phyloP scores from a whole-genome alignment of 1,140 invertebrate genomes.

The Proales similis region DNA sequence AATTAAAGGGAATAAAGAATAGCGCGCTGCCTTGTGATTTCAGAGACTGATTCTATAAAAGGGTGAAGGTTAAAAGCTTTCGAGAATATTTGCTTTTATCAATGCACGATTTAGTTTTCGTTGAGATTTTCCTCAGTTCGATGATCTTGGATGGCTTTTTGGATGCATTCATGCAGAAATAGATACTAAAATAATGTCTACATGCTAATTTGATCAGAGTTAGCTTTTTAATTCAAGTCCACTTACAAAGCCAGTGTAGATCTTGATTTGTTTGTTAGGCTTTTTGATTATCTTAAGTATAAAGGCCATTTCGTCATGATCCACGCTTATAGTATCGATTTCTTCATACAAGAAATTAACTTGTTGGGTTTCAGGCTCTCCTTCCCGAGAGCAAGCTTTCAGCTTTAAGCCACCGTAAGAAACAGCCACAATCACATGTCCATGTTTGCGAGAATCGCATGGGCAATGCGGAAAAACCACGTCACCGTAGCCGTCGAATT shows the following conservation, averaged over 20 bases:
- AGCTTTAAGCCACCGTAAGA: conserved; percentile 69
- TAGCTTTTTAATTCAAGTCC: too few relatives aligned
- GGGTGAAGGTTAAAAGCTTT: too few relatives aligned
- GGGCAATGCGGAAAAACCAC: conserved; percentile 86
- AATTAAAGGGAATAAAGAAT: too few relatives aligned
- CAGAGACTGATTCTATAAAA: too few relatives aligned
- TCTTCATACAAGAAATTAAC: conserved; percentile 36
- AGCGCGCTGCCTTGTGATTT: too few relatives aligned
- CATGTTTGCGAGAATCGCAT: conserved; percentile 85
- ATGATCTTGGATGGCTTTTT: too few relatives aligned
- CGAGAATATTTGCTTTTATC: too few relatives aligned
- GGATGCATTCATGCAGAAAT: too few relatives aligned
- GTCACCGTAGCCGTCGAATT: conserved; percentile 80
- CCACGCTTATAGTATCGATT: conserved; percentile 59
- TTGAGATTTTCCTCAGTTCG: too few relatives aligned
- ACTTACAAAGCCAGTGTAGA: conserved; percentile 34
- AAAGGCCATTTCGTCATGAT: conserved; percentile 82
- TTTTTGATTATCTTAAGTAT: conserved; percentile 48
- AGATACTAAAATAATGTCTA: too few relatives aligned
- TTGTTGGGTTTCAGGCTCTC: conserved; percentile 62
- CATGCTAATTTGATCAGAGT: too few relatives aligned
- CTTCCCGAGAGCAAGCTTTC: conserved; percentile 78
- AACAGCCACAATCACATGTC: conserved; percentile 74
- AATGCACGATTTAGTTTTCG: too few relatives aligned
- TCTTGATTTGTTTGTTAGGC: conserved; percentile 32